phyloP scores from a whole-genome alignment of 2,888 invertebrate genomes.

The Pemphredon lugubris region DNA sequence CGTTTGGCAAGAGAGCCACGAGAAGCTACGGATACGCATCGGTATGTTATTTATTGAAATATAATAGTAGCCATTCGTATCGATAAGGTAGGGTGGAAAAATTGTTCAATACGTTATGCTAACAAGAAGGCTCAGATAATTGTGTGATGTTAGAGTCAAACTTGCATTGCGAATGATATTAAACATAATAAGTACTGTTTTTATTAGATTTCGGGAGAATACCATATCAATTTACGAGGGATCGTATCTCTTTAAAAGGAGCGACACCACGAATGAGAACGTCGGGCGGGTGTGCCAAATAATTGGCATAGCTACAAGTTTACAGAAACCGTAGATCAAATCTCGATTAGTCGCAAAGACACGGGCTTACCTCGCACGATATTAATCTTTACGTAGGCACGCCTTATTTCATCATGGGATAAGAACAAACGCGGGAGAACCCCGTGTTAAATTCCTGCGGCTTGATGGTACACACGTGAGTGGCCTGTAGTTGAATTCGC shows the following conservation, averaged over 20 bases:
- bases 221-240: no score
- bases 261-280: slow-evolving; percentile 28
- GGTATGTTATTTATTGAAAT: no score
- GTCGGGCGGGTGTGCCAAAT: slow-evolving; percentile 55
- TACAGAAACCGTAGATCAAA: slow-evolving; percentile 52
- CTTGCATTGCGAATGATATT: no score
- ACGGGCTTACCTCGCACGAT: slow-evolving; percentile 38
- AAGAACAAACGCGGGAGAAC: slow-evolving; percentile 34
- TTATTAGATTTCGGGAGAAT: no score
- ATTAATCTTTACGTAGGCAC: slow-evolving; percentile 55
- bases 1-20: slow-evolving; percentile 40
- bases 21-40: slow-evolving; percentile 49
- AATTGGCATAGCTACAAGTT: slow-evolving; percentile 48
- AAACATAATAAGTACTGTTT: no score
- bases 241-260: no score
- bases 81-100: no score
- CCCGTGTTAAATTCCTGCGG: slow-evolving; percentile 17
- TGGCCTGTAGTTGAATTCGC: neutral
- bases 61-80: no score
- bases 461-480: slow-evolving; percentile 4
- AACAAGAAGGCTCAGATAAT: no score
- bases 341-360: slow-evolving; percentile 51
- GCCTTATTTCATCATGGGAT: slow-evolving; percentile 47
- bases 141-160: no score
- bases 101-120: no score